These are phyloP conservation scores for Ranitomeya imitator DNA, from an alignment of 2,113 vertebrate species.

Conservation along the genomic window DNA sequence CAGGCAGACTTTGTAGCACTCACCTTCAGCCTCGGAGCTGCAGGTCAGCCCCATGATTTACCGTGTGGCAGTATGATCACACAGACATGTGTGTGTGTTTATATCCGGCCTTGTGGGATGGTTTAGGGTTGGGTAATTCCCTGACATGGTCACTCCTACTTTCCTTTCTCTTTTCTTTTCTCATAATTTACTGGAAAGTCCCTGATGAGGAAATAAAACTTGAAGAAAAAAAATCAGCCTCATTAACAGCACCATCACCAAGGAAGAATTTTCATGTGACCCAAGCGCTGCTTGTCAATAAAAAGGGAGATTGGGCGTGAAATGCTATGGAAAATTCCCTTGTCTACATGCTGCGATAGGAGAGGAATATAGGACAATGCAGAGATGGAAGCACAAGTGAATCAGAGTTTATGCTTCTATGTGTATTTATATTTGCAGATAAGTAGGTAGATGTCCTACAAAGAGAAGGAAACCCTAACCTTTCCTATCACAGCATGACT, in stretches of 20 bases:
- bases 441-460: no score
- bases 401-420: no score
- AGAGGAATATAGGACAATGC: background rate
- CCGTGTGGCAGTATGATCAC: background rate
- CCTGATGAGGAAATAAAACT: slow-evolving; percentile 14
- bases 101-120: background rate
- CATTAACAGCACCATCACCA: background rate
- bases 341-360: background rate
- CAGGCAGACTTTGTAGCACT: background rate
- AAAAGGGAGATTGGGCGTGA: background rate
- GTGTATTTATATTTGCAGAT: no score
- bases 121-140: background rate
- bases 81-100: slow-evolving; percentile 25
- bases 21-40: slow-evolving; percentile 40
- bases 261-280: slow-evolving; percentile 8
- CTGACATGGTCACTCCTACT: background rate
- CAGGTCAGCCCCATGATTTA: slow-evolving; percentile 29
- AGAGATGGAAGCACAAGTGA: background rate
- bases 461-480: no score
- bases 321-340: background rate
- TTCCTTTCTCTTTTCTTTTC: slow-evolving; percentile 26
- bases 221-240: background rate
- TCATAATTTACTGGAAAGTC: slow-evolving; percentile 21
- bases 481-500: no score
- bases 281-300: background rate